These are phyloP conservation scores for Gallinago undulata DNA, from an alignment of 2,113 vertebrate species.

Conservation along the genomic window DNA sequence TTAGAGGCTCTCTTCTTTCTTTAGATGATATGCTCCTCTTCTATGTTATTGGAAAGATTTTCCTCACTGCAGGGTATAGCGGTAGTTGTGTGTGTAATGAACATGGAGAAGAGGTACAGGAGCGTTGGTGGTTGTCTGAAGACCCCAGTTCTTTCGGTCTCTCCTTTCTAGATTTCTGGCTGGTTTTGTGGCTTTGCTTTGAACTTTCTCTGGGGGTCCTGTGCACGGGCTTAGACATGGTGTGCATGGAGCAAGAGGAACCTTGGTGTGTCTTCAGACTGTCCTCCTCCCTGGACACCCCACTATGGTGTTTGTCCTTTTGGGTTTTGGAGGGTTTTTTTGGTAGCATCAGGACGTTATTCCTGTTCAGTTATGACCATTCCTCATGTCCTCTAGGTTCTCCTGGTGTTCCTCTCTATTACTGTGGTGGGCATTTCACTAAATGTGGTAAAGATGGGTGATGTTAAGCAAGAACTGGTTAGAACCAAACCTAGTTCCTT, in stretches of 20 bases:
- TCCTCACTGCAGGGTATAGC: fast-evolving
- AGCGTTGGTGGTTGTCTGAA: fast-evolving
- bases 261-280: background rate
- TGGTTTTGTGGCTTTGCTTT: background rate
- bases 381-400: background rate
- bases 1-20: background rate
- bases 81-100: background rate
- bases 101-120: background rate
- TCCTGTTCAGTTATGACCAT: background rate
- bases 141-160: background rate
- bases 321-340: fast-evolving
- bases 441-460: background rate
- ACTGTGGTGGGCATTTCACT: fast-evolving
- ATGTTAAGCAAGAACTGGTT: background rate
- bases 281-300: background rate
- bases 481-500: background rate
- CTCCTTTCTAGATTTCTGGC: background rate
- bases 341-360: background rate
- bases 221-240: background rate
- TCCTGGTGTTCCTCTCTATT: background rate
- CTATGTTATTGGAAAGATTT: background rate
- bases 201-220: background rate
- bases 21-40: background rate
- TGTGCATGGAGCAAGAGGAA: background rate
- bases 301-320: fast-evolving